These are phyloP conservation scores for Cyphomyrmex costatus DNA, from an alignment of 1,140 invertebrate species.

Conservation along the genomic window DNA sequence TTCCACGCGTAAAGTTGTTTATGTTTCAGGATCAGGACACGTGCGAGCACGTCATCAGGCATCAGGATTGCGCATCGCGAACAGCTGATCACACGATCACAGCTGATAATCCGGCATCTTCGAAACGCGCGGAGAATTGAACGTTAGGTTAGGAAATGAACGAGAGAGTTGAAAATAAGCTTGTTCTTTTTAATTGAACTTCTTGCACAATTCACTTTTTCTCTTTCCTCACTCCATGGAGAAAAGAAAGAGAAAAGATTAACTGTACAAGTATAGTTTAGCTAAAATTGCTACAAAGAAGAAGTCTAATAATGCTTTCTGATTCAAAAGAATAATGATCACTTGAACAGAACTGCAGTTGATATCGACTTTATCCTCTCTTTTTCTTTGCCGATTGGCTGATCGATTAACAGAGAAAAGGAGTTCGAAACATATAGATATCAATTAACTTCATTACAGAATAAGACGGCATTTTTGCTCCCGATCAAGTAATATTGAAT, in stretches of 20 bases:
- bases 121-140: neutral
- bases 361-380: neutral
- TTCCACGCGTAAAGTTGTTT: neutral
- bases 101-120: neutral
- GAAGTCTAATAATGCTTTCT: no score
- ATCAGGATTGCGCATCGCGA: neutral
- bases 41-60: neutral
- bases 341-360: neutral
- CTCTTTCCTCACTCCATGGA: no score
- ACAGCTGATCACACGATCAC: neutral
- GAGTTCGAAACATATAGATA: neutral
- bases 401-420: neutral
- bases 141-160: conserved; percentile 4
- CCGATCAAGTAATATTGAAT: neutral
- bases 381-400: neutral
- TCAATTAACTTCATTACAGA: neutral
- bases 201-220: no score
- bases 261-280: no score
- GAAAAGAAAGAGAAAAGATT: no score
- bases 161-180: neutral
- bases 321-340: neutral
- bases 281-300: no score
- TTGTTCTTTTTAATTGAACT: no score
- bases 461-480: neutral
- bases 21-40: no score